These are phyloP conservation scores for Hermodice carunculata DNA, from an alignment of 2,888 invertebrate genomes.

Conservation along the genomic window DNA sequence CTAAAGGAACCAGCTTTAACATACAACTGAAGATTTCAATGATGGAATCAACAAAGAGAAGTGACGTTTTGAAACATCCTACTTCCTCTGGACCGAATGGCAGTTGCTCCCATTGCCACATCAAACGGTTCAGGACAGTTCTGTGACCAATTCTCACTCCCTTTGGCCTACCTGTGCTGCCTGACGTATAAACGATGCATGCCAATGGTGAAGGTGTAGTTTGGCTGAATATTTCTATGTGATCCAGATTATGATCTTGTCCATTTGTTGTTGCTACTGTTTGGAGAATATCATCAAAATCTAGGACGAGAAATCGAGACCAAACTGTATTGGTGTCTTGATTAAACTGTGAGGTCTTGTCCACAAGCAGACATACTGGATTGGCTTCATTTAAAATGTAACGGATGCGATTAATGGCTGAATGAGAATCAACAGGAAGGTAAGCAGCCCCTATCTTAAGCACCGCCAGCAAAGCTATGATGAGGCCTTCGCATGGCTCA, in stretches of 20 bases:
- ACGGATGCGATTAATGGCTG: conserved; percentile 47
- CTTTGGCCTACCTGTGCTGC: conserved; percentile 88
- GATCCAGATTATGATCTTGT: background rate
- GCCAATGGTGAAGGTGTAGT: background rate
- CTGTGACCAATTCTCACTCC: conserved; percentile 85
- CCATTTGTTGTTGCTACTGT: too few species aligned
- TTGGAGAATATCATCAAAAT: conserved; percentile 7
- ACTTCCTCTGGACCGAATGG: conserved; percentile 80
- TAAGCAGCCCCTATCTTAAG: conserved; percentile 43
- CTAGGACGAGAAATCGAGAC: conserved; percentile 21
- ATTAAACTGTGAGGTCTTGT: conserved; percentile 21
- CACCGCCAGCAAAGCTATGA: conserved; percentile 24
- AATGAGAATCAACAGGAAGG: conserved; percentile 52
- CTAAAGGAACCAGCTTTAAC: conserved; percentile 79
- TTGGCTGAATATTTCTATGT: conserved; percentile 2
- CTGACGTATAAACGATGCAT: conserved; percentile 85
- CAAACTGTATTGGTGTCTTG: conserved; percentile 28
- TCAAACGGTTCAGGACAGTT: conserved; percentile 78
- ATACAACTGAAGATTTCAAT: conserved; percentile 89
- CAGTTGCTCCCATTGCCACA: conserved; percentile 90
- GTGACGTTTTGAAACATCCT: conserved; percentile 88
- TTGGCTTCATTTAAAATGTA: conserved; percentile 49
- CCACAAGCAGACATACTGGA: conserved; percentile 33
- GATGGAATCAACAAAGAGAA: conserved; percentile 91
- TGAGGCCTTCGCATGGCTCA: conserved; percentile 19